Evolutionary conservation across 2,113 vertebrate genomes (phyloP).

Genomic region (Ammodramus savannarum): DNA sequence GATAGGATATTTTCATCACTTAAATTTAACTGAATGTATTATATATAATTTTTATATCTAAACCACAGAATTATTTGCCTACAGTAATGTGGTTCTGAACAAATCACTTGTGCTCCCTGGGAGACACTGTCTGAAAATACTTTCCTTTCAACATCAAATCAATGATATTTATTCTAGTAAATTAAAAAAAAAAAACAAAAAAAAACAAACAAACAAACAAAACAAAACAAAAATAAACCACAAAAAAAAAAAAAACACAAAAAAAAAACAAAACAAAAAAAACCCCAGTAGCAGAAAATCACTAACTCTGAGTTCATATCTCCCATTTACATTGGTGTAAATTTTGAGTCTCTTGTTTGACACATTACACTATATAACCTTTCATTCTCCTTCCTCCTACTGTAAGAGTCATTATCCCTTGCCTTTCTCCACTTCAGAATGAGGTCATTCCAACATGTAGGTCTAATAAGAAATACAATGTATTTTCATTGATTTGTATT

Average conservation of each 20-base stretch:
- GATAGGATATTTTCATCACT: neutral
- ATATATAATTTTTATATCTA: neutral
- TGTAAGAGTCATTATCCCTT: neutral
- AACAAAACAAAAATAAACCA: neutral
- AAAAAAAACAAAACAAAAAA: neutral
- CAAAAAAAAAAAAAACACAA: neutral
- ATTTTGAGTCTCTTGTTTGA: neutral
- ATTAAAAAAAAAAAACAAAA: neutral
- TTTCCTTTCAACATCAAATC: neutral
- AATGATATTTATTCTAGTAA: neutral
- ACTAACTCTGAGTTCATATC: neutral
- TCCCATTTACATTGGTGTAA: neutral
- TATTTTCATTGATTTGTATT: slow-evolving; percentile 72
- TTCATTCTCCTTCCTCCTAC: slow-evolving; percentile 2
- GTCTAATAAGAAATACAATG: slow-evolving; percentile 70
- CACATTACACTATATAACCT: neutral
- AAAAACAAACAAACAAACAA: neutral
- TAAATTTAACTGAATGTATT: neutral
- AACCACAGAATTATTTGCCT: neutral
- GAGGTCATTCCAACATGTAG: slow-evolving; percentile 58
- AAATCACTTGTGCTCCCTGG: neutral
- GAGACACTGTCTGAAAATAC: neutral
- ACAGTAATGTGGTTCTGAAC: neutral
- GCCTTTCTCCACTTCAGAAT: slow-evolving; percentile 63
- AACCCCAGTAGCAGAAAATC: neutral